These are phyloP conservation scores for Cariama cristata DNA, from an alignment of 2,113 vertebrate species.

Conservation along the genomic window DNA sequence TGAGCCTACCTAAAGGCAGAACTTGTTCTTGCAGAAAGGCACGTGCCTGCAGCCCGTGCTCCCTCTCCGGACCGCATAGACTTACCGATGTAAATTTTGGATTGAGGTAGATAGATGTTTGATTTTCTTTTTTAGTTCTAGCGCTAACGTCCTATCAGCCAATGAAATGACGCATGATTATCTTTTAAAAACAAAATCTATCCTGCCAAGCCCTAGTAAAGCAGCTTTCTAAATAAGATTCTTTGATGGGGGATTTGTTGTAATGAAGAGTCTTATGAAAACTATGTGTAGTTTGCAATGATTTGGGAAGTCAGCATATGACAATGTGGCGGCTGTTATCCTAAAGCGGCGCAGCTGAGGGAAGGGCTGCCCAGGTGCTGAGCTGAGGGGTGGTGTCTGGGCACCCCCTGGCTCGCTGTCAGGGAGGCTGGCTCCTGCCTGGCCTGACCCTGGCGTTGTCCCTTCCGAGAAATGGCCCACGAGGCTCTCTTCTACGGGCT, in stretches of 20 bases:
- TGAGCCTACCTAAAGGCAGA: neutral
- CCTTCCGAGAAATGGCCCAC: fast-evolving
- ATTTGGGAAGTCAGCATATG: fast-evolving
- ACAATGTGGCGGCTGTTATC: fast-evolving
- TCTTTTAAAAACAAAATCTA: neutral
- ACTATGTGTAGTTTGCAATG: neutral
- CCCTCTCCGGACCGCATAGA: fast-evolving
- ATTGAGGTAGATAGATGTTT: neutral
- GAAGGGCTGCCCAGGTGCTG: neutral
- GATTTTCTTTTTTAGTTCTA: neutral
- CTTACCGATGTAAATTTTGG: neutral
- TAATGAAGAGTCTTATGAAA: neutral
- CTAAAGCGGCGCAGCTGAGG: neutral
- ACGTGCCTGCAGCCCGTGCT: fast-evolving
- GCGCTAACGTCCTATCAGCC: neutral
- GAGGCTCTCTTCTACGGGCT: fast-evolving
- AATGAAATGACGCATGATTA: neutral
- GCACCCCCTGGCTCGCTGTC: fast-evolving
- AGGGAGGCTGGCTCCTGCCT: neutral
- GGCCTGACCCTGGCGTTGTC: fast-evolving
- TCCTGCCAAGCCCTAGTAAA: neutral
- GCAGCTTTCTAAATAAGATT: neutral
- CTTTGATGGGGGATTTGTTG: neutral
- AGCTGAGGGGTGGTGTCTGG: neutral
- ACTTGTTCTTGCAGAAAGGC: neutral